phyloP scores from a whole-genome alignment of 2,113 vertebrate species.

The Lonchura striata region DNA sequence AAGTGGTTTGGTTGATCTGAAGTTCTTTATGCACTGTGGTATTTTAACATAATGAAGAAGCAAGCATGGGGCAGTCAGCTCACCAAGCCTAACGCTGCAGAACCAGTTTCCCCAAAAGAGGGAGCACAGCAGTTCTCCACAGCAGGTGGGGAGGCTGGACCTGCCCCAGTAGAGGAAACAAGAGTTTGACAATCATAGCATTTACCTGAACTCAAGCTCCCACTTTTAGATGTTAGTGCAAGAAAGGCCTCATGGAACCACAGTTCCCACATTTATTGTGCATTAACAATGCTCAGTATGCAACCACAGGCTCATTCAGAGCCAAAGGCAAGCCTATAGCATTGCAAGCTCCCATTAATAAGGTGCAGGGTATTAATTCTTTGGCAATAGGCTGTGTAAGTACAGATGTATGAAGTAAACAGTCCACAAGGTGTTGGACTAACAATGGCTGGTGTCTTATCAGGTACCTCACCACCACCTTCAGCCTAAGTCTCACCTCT shows the following conservation, averaged over 20 bases:
- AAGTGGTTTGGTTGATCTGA: background rate
- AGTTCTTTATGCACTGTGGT: background rate
- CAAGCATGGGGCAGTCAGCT: constrained; percentile 6
- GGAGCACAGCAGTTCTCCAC: background rate
- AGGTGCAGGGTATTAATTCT: background rate
- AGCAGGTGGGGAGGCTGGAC: background rate
- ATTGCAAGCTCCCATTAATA: background rate
- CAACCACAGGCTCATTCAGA: background rate
- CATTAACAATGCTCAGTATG: background rate
- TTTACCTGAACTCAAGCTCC: background rate
- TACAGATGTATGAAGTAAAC: background rate
- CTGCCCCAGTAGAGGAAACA: background rate
- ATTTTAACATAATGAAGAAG: constrained; percentile 27
- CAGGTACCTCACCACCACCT: background rate
- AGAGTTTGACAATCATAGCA: background rate
- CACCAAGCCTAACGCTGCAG: constrained; percentile 16
- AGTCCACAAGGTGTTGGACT: background rate
- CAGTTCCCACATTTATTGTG: background rate
- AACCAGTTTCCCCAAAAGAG: constrained; percentile 32
- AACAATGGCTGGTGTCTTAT: background rate
- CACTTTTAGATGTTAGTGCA: background rate
- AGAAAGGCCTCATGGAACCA: background rate
- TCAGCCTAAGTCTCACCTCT: background rate
- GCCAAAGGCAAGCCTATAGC: background rate
- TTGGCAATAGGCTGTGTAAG: background rate